A percentile compares a stretch with the other conserved stretches of the same genome.
Conservation (phyloP, 2,888 invertebrate species). For the Caenorhabditis virilis region DNA sequence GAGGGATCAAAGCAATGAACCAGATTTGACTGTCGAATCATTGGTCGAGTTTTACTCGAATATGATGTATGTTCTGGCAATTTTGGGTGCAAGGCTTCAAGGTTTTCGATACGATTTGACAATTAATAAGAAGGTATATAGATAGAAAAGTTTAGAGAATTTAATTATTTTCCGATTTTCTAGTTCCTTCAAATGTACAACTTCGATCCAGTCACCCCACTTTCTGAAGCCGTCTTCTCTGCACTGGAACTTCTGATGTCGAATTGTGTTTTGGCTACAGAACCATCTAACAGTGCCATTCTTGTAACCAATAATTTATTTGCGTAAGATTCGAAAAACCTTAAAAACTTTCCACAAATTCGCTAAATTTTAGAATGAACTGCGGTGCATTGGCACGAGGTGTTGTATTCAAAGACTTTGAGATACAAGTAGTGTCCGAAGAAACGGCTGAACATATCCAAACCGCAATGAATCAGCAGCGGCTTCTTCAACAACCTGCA, state of each 20-base stretch:
- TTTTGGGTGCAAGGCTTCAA: constrained; percentile 63
- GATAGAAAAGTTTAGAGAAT: too few species aligned
- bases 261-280: constrained; percentile 64
- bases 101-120: constrained; percentile 65
- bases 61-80: constrained; percentile 65
- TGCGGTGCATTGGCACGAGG: constrained; percentile 64
- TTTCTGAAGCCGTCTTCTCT: constrained; percentile 63
- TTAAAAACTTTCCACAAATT: neutral
- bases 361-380: constrained; percentile 52
- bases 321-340: constrained; percentile 28
- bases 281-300: constrained; percentile 65
- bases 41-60: constrained; percentile 63
- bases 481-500: constrained; percentile 62
- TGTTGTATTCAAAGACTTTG: constrained; percentile 65
- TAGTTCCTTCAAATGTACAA: constrained; percentile 30
- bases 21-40: constrained; percentile 19
- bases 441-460: constrained; percentile 66
- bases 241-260: constrained; percentile 65
- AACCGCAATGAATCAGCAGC: constrained; percentile 60
- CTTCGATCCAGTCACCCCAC: constrained; percentile 58
- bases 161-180: neutral
- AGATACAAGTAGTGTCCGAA: constrained; percentile 65
- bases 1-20: constrained; percentile 33
- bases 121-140: constrained; percentile 54
- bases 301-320: constrained; percentile 66